Evolutionary conservation across 2,113 vertebrate species (phyloP), one percentile per base, ranked within the genome.

Genomic region (Embiotoca jacksoni): DNA sequence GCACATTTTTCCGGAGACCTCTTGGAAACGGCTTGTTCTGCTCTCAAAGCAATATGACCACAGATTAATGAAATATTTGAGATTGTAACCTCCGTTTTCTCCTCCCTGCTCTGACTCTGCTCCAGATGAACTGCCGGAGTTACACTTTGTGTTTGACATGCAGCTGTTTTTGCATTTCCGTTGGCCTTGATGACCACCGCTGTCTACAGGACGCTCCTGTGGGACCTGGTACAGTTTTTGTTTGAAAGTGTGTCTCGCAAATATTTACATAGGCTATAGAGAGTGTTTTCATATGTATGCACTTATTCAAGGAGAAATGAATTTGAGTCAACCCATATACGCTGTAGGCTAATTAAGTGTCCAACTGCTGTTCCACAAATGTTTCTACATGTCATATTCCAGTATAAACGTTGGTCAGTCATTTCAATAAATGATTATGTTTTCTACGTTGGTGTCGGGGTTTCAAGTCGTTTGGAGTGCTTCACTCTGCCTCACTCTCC

Each of bases 361-460:
- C 23, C 23, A 23, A 23, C 23, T 23, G 23, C 64, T 78, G 72
- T 69, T 75, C 61, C 9, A 60, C 36, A 62, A 54, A 75, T 67
- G 60, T 85, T 75, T 82, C 13, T 23, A n/a, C 61, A 15, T 86
- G 80, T 80, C 13, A 11, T 64, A 73, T 80, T 66, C 5, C 16
- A 67, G 44, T 23, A 23, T 23, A 23, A 23, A 23, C 23, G 23
- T 23, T 58, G 32, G 44, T 80, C 30, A 33, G 30, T 65, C 3
- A 70, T 75, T 84, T 85, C 47, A 90, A 90, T 89, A 89, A 90
- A 90, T 53, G 0, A 33, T 2, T 23, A 23, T 78, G 57, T 81
- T 88, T 90, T 87, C 7, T 89, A 93, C 87, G 93, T 94, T 94
- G 93, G 14, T 47, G 23, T 23, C 23, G 23, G 23, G 23, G 23